Evolutionary conservation across 2,113 vertebrate genomes (phyloP), one percentile per base, ranked within the genome.

Genomic region (Hippopotamus amphibius): DNA sequence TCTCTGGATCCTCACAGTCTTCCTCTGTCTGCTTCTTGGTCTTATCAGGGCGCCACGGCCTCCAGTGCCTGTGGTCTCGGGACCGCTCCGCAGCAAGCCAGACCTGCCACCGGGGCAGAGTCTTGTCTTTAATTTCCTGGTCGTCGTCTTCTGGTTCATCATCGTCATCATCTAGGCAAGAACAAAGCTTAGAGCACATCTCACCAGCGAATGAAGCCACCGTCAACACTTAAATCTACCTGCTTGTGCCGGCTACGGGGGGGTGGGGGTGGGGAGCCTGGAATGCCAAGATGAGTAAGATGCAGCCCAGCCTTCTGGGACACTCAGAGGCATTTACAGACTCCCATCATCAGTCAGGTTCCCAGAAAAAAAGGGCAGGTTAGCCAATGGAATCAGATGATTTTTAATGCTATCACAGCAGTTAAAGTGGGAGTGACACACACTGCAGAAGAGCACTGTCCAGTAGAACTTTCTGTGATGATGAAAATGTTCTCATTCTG

Each of bases 1-100:
- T 99, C 98, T 99, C 99, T 0, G 99, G 99, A 91, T 99, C 99
- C 90, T 99, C 99, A 92, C 99, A 99, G 96, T 99, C 99, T 55
- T 99, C 99, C 87, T 99, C 99, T 0, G 99, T 98, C 89, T 99
- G 99, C 93, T 99, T 99, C 97, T 99, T 99, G 61, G 98, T 92
- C 97, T 99, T 99, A 94, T 99, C 99, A 1, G 99, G 99, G 90
- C 99, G 99, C 99, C 99, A 99, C 6, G 99, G 99, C 97, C 99
- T 97, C 99, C 99, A 99, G 22, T 99, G 99, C 94, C 98, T 98
- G 66, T 98, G 98, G 98, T 99, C 99, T 43, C 99, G 99, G 69
- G 99, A 98, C 7, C 98, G 96, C 98, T 99, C 99, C 50, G 99
- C 97, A 43, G 99, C 97, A 68, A 99, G 97, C 99, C 99, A 99